Conservation (phyloP, 2,797 vertebrate species). For the Muraenolepis orangiensis region DNA sequence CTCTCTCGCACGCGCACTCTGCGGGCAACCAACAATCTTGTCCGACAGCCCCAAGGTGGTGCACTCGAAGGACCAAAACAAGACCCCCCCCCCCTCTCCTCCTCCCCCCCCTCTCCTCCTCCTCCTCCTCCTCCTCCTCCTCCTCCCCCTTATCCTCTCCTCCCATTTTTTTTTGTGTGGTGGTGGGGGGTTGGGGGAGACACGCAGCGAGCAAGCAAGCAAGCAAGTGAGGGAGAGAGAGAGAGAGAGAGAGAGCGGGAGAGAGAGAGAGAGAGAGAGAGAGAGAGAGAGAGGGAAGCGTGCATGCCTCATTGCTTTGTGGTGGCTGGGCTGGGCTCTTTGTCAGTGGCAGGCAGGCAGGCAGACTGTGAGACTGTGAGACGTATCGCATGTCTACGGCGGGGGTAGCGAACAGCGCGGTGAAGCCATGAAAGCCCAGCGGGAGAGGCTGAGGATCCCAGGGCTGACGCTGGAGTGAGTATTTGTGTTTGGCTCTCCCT, state of each 20-base stretch:
- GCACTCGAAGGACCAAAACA: slow-evolving; percentile 85
- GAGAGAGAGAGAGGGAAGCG: slow-evolving; percentile 58
- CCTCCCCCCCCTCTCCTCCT: slow-evolving; percentile 2
- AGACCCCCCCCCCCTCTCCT: slow-evolving; percentile 29
- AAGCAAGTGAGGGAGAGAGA: no score
- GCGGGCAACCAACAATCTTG: slow-evolving; percentile 72
- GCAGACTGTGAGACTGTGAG: slow-evolving; percentile 73
- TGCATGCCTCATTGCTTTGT: slow-evolving; percentile 77
- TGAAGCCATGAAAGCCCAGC: slow-evolving; percentile 98
- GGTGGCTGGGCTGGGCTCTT: slow-evolving; percentile 84
- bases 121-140: slow-evolving; percentile 33
- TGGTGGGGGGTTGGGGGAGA: neutral
- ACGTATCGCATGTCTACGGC: slow-evolving; percentile 88
- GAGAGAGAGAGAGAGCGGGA: slow-evolving; percentile 24
- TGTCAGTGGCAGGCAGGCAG: slow-evolving; percentile 80
- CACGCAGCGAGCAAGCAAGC: no score
- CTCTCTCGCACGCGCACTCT: slow-evolving; percentile 49
- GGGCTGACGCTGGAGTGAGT: slow-evolving; percentile 99
- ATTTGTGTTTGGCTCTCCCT: slow-evolving; percentile 71
- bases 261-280: slow-evolving; percentile 4
- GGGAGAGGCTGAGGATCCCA: slow-evolving; percentile 98
- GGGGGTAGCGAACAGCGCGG: slow-evolving; percentile 79
- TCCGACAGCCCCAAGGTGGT: slow-evolving; percentile 83
- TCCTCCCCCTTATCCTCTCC: slow-evolving; percentile 34
- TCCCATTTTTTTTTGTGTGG: slow-evolving; percentile 47